Evolutionary conservation across 2,888 invertebrate species (phyloP).

Genomic region (Drosophila borealis): DNA sequence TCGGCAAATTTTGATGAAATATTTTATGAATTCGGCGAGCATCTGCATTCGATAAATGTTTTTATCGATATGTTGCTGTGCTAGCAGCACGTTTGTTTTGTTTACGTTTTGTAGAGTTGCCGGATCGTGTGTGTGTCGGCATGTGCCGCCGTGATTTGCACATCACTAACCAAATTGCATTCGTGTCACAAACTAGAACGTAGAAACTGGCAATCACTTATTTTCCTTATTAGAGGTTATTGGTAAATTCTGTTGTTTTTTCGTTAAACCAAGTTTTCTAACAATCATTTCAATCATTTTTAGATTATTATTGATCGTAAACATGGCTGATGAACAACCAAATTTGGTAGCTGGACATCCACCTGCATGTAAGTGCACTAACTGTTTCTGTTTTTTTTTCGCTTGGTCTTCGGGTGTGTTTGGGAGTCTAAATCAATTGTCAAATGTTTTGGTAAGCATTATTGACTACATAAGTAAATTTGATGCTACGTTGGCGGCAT

Average conservation of each 20-base stretch:
- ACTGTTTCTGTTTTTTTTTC: not conserved
- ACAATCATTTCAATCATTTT: not conserved
- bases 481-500: conserved; percentile 28
- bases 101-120: conserved; percentile 40
- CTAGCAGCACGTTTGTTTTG: conserved; percentile 34
- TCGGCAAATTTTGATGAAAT: conserved; percentile 49
- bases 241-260: not conserved
- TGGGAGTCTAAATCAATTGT: not conserved
- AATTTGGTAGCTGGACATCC: conserved; percentile 95
- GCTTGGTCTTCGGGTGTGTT: conserved; percentile 12
- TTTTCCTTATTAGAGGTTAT: conserved; percentile 31
- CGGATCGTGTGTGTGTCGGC: not conserved
- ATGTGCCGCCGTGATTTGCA: conserved; percentile 1
- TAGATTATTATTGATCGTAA: conserved; percentile 34
- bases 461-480: not conserved
- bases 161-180: conserved; percentile 64
- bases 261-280: not conserved
- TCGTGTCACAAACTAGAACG: conserved; percentile 75
- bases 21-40: conserved; percentile 17
- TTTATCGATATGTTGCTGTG: not conserved
- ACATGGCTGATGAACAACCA: conserved; percentile 87
- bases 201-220: conserved; percentile 10
- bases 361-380: conserved; percentile 90
- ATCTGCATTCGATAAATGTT: conserved; percentile 4
- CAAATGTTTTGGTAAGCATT: conserved; percentile 11